Evolutionary conservation across 1,140 invertebrate species (phyloP).

Genomic region (Drosophila orosa): DNA sequence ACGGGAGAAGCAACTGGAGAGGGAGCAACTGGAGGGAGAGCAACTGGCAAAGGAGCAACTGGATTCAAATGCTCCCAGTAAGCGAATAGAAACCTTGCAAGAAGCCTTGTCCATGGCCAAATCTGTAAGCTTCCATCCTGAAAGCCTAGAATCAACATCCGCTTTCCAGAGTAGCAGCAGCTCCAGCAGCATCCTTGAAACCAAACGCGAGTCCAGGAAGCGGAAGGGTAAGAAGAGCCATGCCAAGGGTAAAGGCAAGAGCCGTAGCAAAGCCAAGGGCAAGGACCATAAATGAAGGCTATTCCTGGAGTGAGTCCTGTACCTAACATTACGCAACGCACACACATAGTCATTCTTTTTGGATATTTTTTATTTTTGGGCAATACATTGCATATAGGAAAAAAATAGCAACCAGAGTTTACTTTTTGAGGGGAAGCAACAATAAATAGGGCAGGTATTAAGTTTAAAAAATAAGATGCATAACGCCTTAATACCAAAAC

Average conservation of each 20-base stretch:
- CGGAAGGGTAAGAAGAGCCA: background rate
- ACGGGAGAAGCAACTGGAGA: background rate
- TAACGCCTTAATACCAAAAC: background rate
- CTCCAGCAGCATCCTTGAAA: background rate
- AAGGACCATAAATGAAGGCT: slow-evolving; percentile 5
- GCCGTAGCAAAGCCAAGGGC: background rate
- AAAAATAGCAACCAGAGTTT: background rate
- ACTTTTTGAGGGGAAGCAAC: background rate
- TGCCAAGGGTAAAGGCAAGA: background rate
- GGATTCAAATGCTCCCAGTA: background rate
- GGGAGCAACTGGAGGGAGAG: background rate
- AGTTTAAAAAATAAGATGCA: background rate
- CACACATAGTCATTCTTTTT: background rate
- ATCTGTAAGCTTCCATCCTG: slow-evolving; percentile 24
- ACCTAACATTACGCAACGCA: background rate
- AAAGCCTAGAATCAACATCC: background rate
- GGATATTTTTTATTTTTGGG: background rate
- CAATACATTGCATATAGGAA: background rate
- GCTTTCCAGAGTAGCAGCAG: background rate
- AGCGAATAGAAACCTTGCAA: background rate
- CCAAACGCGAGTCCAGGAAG: background rate
- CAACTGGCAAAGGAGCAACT: background rate
- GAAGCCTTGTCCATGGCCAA: background rate
- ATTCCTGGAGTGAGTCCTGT: background rate
- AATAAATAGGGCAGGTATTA: too few species aligned